These are phyloP conservation scores for Sinelater perroti DNA, from an alignment of 2,888 invertebrate genomes.

Conservation along the genomic window DNA sequence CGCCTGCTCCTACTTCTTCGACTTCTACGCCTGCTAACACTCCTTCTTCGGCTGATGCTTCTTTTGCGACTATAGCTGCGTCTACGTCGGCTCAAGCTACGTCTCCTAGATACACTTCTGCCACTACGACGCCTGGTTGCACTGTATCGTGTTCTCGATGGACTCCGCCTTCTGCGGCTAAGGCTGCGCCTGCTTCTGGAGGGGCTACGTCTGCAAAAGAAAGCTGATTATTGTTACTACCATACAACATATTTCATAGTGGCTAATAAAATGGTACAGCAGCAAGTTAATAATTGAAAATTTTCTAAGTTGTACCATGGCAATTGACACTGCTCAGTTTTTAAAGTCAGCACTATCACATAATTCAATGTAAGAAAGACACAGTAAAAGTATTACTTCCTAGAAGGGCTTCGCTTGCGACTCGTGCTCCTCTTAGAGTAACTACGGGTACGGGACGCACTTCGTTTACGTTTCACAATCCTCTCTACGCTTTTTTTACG, in stretches of 20 bases:
- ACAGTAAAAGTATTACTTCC: conserved; percentile 50
- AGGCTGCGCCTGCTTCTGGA: conserved; percentile 55
- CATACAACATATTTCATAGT: no score
- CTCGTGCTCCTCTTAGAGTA: conserved; percentile 50
- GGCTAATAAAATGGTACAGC: no score
- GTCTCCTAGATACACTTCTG: conserved; percentile 54
- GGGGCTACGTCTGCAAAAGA: conserved; percentile 46
- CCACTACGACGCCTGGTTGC: conserved; percentile 50
- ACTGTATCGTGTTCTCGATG: conserved; percentile 48
- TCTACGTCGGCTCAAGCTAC: conserved; percentile 53
- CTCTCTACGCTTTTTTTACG: conserved; percentile 59
- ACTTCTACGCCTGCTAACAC: conserved; percentile 52
- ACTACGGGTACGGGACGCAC: conserved; percentile 51
- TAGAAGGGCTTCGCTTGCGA: conserved; percentile 57
- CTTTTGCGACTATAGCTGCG: conserved; percentile 49
- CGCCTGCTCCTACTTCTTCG: conserved; percentile 51
- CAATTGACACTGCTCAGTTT: no score
- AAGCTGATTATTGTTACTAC: background rate
- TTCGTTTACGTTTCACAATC: conserved; percentile 62
- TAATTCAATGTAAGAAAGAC: no score
- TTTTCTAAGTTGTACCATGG: no score
- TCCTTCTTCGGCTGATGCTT: conserved; percentile 51
- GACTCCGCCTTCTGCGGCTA: conserved; percentile 53
- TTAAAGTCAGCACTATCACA: no score
- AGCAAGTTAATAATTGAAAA: no score